Conservation (phyloP, 1,140 invertebrate genomes). For the Drosophila azteca region DNA sequence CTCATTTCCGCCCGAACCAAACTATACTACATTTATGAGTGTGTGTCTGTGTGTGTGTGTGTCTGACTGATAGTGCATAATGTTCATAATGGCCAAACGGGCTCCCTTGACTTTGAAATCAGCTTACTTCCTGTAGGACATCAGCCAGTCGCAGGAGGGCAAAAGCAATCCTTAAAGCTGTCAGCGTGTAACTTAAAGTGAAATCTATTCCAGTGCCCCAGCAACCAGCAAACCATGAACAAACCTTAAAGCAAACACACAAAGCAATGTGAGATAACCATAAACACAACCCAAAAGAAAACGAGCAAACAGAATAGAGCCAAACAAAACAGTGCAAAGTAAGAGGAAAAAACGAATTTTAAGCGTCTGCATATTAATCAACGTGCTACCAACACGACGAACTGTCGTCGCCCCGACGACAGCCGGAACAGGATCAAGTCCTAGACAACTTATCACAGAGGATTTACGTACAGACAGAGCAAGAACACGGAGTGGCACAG, state of each 20-base stretch:
- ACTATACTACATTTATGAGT: not conserved
- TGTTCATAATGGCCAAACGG: conserved; percentile 25
- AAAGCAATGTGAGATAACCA: conserved; percentile 44
- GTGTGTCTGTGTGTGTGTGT: conserved; percentile 15
- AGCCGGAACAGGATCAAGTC: conserved; percentile 28
- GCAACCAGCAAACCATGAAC: conserved; percentile 13
- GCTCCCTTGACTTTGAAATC: conserved; percentile 22
- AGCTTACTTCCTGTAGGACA: conserved; percentile 60
- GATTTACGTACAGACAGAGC: conserved; percentile 51
- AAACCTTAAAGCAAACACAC: conserved; percentile 54
- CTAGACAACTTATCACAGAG: conserved; percentile 76
- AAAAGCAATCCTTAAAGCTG: conserved; percentile 1
- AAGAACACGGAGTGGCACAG: conserved; percentile 20
- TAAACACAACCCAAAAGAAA: conserved; percentile 40
- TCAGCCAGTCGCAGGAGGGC: conserved; percentile 9
- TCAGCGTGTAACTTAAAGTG: conserved; percentile 36
- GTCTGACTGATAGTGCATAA: conserved; percentile 31
- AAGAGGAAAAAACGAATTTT: conserved; percentile 66
- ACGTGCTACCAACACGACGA: conserved; percentile 18
- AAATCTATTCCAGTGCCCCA: conserved; percentile 50
- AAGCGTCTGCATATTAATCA: conserved; percentile 81
- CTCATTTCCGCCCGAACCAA: conserved; percentile 47
- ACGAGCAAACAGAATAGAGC: conserved; percentile 4
- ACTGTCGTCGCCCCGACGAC: no score
- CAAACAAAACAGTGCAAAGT: conserved; percentile 8